Evolutionary conservation across 2,888 invertebrate species (phyloP).

Genomic region (Cephalotes varians): DNA sequence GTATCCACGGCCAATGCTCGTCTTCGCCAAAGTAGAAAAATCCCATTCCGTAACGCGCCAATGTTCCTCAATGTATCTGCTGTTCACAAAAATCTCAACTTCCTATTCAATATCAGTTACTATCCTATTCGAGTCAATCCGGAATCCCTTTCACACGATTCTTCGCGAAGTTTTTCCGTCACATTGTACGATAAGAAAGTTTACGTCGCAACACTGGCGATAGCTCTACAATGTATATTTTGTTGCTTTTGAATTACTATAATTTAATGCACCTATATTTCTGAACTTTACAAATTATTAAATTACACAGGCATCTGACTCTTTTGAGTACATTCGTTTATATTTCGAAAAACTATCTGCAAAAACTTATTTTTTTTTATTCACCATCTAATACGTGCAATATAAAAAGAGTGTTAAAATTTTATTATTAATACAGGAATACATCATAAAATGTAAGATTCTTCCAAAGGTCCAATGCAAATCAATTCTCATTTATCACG

Average conservation of each 20-base stretch:
- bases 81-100: conserved; percentile 40
- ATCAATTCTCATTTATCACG: neutral
- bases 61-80: conserved; percentile 29
- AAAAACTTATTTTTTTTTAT: conserved; percentile 1
- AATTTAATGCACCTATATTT: conserved; percentile 1
- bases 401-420: neutral
- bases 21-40: conserved; percentile 51
- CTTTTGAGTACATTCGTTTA: neutral
- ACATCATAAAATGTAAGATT: neutral
- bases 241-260: conserved; percentile 23
- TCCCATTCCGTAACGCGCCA: conserved; percentile 37
- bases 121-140: conserved; percentile 37
- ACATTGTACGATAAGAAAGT: conserved; percentile 19
- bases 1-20: conserved; percentile 53
- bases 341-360: neutral
- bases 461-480: neutral
- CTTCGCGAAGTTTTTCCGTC: neutral
- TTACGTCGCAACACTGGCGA: neutral
- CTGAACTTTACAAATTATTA: neutral
- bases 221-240: neutral
- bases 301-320: neutral
- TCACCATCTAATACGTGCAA: neutral
- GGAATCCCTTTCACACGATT: conserved; percentile 27
- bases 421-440: neutral
- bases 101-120: conserved; percentile 22